Evolutionary conservation across 2,113 vertebrate species (phyloP).

Genomic region (Phylloscopus trochilus): DNA sequence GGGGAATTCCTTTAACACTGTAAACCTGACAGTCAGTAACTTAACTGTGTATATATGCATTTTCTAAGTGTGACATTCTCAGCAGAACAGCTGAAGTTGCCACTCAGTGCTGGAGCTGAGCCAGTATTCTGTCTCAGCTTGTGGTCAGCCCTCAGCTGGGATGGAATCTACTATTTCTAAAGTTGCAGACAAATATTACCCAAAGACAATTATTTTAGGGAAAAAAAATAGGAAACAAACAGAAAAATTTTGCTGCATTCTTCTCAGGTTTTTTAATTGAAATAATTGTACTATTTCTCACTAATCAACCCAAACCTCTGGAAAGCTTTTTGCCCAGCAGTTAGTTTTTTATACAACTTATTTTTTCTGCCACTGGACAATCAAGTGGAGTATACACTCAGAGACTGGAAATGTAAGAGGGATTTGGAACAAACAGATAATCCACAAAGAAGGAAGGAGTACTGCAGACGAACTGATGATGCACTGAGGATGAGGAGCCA

Average conservation of each 20-base stretch:
- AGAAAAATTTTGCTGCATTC: neutral
- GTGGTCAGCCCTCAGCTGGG: neutral
- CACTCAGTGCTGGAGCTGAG: neutral
- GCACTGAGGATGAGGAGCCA: neutral
- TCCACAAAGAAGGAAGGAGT: neutral
- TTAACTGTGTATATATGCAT: neutral
- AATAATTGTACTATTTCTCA: neutral
- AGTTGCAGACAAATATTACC: neutral
- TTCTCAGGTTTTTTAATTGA: neutral
- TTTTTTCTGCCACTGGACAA: neutral
- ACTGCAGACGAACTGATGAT: neutral
- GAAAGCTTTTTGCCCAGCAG: neutral
- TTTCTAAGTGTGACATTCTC: neutral
- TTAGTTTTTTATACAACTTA: neutral
- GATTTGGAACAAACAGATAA: neutral
- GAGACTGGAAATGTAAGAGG: neutral
- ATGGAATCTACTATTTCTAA: neutral
- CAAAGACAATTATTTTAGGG: neutral
- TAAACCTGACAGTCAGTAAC: neutral
- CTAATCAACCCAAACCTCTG: neutral
- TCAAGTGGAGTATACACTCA: neutral
- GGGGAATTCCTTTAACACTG: neutral
- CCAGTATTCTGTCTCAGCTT: neutral
- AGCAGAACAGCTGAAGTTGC: neutral
- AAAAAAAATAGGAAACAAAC: neutral